A percentile compares a stretch with the other conserved stretches of the same genome.
These are phyloP conservation scores for Hemiscyllium ocellatum DNA, from an alignment of 2,113 vertebrate species.

Conservation along the genomic window DNA sequence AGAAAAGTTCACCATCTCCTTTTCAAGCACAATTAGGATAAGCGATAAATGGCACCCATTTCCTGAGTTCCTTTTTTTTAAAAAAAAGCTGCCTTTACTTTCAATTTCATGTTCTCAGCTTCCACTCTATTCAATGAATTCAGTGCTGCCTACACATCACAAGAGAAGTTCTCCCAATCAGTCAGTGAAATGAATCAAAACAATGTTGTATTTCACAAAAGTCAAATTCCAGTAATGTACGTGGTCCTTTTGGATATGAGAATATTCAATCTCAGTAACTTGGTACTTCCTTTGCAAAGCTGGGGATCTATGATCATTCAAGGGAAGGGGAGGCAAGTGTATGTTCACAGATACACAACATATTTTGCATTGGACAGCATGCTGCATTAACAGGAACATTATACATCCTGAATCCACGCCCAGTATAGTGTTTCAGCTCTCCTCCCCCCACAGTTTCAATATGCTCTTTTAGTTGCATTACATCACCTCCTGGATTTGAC, in stretches of 20 bases:
- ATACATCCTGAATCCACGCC: neutral
- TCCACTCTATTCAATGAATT: neutral
- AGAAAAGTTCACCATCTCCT: neutral
- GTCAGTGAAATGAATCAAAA: neutral
- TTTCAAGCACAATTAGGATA: neutral
- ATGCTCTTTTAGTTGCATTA: conserved; percentile 65
- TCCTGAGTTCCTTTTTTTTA: neutral
- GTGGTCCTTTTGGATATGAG: neutral
- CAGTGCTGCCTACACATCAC: neutral
- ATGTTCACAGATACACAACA: conserved; percentile 11
- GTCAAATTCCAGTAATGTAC: neutral
- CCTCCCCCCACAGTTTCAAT: conserved; percentile 46
- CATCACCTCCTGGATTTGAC: conserved; percentile 75
- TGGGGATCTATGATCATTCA: neutral
- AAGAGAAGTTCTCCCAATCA: neutral
- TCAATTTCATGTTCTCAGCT: neutral
- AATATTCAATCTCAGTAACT: neutral
- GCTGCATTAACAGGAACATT: neutral
- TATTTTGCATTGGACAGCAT: neutral
- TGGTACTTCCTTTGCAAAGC: neutral
- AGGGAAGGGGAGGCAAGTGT: neutral
- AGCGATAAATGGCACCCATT: neutral
- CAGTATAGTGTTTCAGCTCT: conserved; percentile 11
- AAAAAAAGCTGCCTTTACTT: neutral
- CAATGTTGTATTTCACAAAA: neutral